Evolutionary conservation across 2,797 vertebrate species (phyloP).

Genomic region (Eospalax fontanierii): DNA sequence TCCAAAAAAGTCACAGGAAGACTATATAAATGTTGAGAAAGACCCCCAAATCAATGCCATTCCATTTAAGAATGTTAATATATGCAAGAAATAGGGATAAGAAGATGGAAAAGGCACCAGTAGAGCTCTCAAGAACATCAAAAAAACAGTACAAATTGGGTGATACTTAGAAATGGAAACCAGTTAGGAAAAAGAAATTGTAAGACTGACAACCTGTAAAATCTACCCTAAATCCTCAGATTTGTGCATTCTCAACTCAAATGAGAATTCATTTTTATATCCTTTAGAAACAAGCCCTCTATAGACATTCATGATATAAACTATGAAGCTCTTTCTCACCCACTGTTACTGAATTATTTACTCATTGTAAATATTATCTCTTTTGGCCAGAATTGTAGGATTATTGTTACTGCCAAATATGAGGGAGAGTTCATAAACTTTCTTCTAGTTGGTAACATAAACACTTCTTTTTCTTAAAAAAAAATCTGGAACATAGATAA

Average conservation of each 20-base stretch:
- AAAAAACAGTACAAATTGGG: constrained; percentile 14
- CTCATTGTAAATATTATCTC: constrained; percentile 77
- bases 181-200: neutral
- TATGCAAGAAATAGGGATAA: neutral
- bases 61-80: constrained; percentile 15
- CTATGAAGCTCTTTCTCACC: constrained; percentile 79
- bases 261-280: constrained; percentile 61
- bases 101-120: neutral
- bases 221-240: neutral
- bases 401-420: constrained; percentile 82
- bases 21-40: neutral
- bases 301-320: constrained; percentile 70
- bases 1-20: neutral
- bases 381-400: constrained; percentile 80
- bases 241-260: neutral
- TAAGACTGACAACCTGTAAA: constrained; percentile 17
- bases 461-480: constrained; percentile 45
- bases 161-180: constrained; percentile 60
- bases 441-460: constrained; percentile 75
- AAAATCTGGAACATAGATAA: constrained; percentile 81
- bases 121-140: neutral
- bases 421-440: constrained; percentile 79
- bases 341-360: constrained; percentile 85
- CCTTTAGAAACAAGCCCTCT: constrained; percentile 67
- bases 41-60: neutral